phyloP scores from a whole-genome alignment of 2,113 vertebrate genomes.

The Neolamprologus caudopunctatus region DNA sequence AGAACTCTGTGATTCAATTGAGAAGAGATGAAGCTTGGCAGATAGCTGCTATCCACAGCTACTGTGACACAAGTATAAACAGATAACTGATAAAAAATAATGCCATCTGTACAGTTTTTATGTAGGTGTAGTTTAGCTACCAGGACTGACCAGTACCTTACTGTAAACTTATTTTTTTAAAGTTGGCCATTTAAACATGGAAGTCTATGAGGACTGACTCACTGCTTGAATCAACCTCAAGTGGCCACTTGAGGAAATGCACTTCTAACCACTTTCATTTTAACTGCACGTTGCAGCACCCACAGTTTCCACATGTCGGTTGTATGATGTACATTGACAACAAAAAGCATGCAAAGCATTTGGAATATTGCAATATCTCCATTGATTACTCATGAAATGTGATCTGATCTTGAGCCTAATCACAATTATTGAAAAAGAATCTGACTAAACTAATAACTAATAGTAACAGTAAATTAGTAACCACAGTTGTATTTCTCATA shows the following conservation, averaged over 20 bases:
- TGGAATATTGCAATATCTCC: not conserved
- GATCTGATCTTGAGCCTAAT: not conserved
- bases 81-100: not conserved
- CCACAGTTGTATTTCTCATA: not conserved
- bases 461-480: not conserved
- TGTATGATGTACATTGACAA: not conserved
- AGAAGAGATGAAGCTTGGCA: not conserved
- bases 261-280: not conserved
- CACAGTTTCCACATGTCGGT: not conserved
- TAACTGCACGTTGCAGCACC: not conserved
- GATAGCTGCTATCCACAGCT: not conserved
- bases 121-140: not conserved
- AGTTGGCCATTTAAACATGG: not conserved
- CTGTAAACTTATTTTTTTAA: not conserved
- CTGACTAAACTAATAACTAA: not conserved
- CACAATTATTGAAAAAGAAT: not conserved
- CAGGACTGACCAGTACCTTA: not conserved
- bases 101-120: not conserved
- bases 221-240: not conserved
- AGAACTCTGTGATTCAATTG: not conserved
- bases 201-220: not conserved
- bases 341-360: not conserved
- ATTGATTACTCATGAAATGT: not conserved
- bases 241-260: not conserved
- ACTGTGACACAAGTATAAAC: not conserved